Percentiles rank a stretch among this genome's conserved stretches.
Evolutionary conservation across 2,888 invertebrate genomes (phyloP).

Genomic region (Spisula subtruncata): DNA sequence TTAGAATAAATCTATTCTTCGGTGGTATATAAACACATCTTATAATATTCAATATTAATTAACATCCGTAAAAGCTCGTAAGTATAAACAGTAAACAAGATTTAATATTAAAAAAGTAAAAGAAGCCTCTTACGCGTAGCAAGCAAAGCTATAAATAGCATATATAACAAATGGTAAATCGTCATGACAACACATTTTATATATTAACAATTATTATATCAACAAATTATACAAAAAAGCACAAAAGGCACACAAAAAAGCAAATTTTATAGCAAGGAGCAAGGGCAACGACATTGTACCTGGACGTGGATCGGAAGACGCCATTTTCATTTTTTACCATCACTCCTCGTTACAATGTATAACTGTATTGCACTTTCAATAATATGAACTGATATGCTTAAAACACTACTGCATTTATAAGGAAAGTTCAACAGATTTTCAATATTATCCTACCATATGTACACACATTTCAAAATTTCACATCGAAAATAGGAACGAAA

Average conservation of each 20-base stretch:
- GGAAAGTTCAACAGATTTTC: neutral
- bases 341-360: neutral
- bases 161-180: neutral
- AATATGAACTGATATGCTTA: slow-evolving; percentile 38
- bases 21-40: too few relatives aligned
- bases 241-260: slow-evolving; percentile 27
- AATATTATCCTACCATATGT: neutral
- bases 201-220: slow-evolving; percentile 16
- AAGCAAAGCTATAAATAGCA: neutral
- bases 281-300: neutral
- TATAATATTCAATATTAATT: too few relatives aligned
- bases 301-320: neutral
- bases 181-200: slow-evolving; percentile 3
- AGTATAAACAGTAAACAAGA: too few relatives aligned
- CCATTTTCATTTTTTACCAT: neutral
- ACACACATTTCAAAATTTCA: neutral
- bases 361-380: slow-evolving; percentile 38
- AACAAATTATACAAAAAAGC: slow-evolving; percentile 22
- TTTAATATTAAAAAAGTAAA: neutral
- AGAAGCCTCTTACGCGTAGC: neutral
- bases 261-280: slow-evolving; percentile 13
- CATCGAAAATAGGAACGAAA: neutral
- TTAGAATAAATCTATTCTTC: too few relatives aligned
- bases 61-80: too few relatives aligned
- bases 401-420: slow-evolving; percentile 31